Conservation (phyloP, 2,113 vertebrate genomes). For the Stigmatopora nigra region DNA sequence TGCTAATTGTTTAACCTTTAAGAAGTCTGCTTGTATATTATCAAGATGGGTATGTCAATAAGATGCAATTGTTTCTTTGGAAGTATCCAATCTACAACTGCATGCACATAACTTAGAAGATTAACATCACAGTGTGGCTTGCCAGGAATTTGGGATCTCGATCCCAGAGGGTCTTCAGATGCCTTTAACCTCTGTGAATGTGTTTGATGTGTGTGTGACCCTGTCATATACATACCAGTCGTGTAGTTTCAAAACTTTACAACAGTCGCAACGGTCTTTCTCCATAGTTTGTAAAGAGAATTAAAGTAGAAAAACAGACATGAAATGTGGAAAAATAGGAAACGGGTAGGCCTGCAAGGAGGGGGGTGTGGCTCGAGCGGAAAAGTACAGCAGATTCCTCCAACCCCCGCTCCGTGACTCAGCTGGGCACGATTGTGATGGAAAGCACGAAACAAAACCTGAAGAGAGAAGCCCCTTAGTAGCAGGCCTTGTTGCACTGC, state of each 20-base stretch:
- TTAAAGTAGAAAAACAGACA: slow-evolving; percentile 29
- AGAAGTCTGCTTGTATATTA: slow-evolving; percentile 41
- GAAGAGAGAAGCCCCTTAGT: slow-evolving; percentile 41
- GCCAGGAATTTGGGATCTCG: slow-evolving; percentile 41
- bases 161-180: slow-evolving; percentile 31
- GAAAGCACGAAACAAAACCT: slow-evolving; percentile 59
- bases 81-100: slow-evolving; percentile 48
- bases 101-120: slow-evolving; percentile 44
- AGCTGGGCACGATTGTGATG: slow-evolving; percentile 59
- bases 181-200: slow-evolving; percentile 28
- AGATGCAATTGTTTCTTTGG: slow-evolving; percentile 51
- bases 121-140: slow-evolving; percentile 57
- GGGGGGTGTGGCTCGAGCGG: slow-evolving; percentile 35
- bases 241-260: not conserved
- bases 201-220: slow-evolving; percentile 18
- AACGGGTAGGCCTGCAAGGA: slow-evolving; percentile 8
- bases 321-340: slow-evolving; percentile 9
- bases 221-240: slow-evolving; percentile 33
- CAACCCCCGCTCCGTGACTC: slow-evolving; percentile 51
- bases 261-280: not conserved
- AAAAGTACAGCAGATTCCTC: slow-evolving; percentile 67
- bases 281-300: slow-evolving; percentile 34
- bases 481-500: slow-evolving; percentile 38
- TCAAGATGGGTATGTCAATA: slow-evolving; percentile 46
- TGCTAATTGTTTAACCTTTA: slow-evolving; percentile 59